Conservation (phyloP, 2,113 vertebrate genomes). For the Pteronura brasiliensis region DNA sequence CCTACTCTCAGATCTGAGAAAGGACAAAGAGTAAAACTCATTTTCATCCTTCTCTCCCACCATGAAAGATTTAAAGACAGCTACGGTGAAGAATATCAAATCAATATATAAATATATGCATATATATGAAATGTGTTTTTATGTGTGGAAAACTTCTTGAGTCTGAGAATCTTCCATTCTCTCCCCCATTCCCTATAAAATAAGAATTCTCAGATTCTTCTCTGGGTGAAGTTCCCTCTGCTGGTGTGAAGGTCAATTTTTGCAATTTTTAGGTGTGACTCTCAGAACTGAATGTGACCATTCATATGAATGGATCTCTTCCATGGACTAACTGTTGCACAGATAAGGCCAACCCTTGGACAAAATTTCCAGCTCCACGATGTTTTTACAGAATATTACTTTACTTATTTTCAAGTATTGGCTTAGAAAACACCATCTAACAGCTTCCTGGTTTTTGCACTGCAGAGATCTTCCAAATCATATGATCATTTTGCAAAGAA, state of each 20-base stretch:
- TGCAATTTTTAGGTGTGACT: not conserved
- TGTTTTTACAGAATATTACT: not conserved
- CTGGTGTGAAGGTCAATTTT: not conserved
- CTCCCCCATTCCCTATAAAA: not conserved
- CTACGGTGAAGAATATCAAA: not conserved
- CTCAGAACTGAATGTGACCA: not conserved
- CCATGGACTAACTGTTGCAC: not conserved
- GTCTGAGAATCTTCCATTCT: not conserved
- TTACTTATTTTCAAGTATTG: too few species aligned
- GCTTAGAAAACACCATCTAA: not conserved
- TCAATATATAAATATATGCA: not conserved
- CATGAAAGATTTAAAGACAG: not conserved
- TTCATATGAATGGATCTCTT: not conserved
- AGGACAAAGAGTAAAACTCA: not conserved
- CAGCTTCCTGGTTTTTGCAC: not conserved
- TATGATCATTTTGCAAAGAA: not conserved
- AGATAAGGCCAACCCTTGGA: not conserved
- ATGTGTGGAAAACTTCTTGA: too few species aligned
- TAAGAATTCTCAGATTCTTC: not conserved
- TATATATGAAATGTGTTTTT: too few species aligned
- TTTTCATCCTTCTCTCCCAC: not conserved
- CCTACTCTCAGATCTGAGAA: not conserved
- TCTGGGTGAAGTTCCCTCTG: not conserved
- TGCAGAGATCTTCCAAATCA: not conserved
- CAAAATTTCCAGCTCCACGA: not conserved